Percentiles rank a stretch among this genome's conserved stretches.
phyloP scores from a whole-genome alignment of 1,140 invertebrate species.

The Periplaneta americana region DNA sequence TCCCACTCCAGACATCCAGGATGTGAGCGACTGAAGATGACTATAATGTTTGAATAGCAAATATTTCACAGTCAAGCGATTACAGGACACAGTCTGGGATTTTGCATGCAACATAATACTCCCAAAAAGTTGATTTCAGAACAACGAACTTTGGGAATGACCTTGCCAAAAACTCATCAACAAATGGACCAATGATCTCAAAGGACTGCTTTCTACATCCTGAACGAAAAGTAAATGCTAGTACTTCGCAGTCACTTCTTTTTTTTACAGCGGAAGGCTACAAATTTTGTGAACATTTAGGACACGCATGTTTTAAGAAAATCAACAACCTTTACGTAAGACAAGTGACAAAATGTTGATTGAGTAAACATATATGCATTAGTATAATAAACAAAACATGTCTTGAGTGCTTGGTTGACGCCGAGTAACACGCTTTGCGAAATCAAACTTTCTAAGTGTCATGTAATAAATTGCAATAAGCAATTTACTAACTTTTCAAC shows the following conservation, averaged over 20 bases:
- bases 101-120: background rate
- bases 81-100: background rate
- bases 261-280: background rate
- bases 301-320: background rate
- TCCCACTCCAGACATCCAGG: background rate
- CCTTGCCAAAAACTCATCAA: background rate
- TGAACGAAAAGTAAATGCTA: background rate
- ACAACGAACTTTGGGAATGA: background rate
- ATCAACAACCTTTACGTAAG: background rate
- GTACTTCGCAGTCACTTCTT: background rate
- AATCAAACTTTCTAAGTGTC: background rate
- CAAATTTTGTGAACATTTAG: background rate
- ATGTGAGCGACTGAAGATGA: background rate
- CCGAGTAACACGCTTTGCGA: background rate
- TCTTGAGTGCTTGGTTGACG: background rate
- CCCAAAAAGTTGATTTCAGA: background rate
- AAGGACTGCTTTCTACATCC: background rate
- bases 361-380: background rate
- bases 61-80: background rate
- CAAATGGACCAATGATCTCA: too few relatives aligned
- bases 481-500: background rate
- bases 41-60: background rate
- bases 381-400: background rate
- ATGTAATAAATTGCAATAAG: background rate
- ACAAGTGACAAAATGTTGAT: background rate